Conservation (phyloP, 2,888 invertebrate species). For the Venustoraphidia nigricollis region DNA sequence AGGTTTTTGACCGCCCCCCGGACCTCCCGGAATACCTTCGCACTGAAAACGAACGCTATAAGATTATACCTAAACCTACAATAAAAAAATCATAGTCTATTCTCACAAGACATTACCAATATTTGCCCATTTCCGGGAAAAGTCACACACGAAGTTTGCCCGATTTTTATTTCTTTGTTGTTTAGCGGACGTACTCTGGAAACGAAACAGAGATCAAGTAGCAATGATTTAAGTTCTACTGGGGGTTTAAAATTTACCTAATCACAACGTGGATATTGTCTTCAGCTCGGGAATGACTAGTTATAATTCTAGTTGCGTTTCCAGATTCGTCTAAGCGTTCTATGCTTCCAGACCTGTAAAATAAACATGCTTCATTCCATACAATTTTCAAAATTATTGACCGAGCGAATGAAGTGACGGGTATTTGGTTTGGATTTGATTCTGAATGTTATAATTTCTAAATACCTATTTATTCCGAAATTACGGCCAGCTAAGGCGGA, state of each 20-base stretch:
- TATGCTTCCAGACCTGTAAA: constrained; percentile 29
- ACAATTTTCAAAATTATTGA: constrained; percentile 1
- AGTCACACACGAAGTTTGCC: constrained; percentile 54
- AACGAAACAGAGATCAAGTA: constrained; percentile 6
- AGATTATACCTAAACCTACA: too few relatives aligned
- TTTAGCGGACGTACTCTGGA: constrained; percentile 68
- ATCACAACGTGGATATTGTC: constrained; percentile 84
- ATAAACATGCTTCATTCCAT: not conserved
- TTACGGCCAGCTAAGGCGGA: too few relatives aligned
- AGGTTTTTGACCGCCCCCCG: constrained; percentile 47
- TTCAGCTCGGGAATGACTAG: constrained; percentile 40
- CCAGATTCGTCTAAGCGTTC: constrained; percentile 31
- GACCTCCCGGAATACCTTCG: constrained; percentile 30
- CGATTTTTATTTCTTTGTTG: constrained; percentile 52
- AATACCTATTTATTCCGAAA: too few relatives aligned
- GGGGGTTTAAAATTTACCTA: constrained; percentile 34
- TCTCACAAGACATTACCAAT: constrained; percentile 24
- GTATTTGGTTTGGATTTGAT: too few relatives aligned
- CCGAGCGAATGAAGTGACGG: too few relatives aligned
- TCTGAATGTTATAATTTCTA: too few relatives aligned
- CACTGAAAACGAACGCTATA: constrained; percentile 21
- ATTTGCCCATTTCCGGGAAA: constrained; percentile 87
- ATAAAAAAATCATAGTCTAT: not conserved
- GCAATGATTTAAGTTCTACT: not conserved
- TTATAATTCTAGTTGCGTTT: constrained; percentile 27